A percentile compares a stretch with the other conserved stretches of the same genome.
phyloP scores from a whole-genome alignment of 2,888 invertebrate species.

The Andrena trimmerana region DNA sequence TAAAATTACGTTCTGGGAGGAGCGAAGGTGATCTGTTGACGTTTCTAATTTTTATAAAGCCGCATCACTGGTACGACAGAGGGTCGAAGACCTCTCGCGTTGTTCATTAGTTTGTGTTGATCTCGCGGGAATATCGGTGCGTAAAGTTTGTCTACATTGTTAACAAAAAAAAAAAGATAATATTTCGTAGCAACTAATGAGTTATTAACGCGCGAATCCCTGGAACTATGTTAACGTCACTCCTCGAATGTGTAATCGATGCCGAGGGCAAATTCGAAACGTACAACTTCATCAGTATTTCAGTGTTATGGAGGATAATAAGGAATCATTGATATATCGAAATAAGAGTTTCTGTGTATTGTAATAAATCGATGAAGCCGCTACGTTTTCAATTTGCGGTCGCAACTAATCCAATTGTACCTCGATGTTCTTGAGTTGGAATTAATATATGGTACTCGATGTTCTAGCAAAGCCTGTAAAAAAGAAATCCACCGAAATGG shows the following conservation, averaged over 20 bases:
- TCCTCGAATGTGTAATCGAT: conserved; percentile 5
- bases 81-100: neutral
- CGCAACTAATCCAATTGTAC: conserved; percentile 5
- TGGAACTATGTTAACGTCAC: conserved; percentile 1
- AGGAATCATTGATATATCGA: neutral
- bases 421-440: conserved; percentile 1
- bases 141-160: neutral
- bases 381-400: conserved; percentile 27
- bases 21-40: conserved; percentile 63
- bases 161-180: neutral
- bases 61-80: conserved; percentile 52
- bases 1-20: conserved; percentile 66
- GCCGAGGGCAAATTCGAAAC: conserved; percentile 22
- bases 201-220: neutral
- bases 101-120: neutral
- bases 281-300: neutral
- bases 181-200: conserved; percentile 4
- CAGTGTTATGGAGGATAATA: neutral
- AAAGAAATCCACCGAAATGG: neutral
- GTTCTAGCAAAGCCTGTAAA: neutral
- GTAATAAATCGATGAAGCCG: conserved; percentile 2
- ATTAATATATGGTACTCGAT: neutral
- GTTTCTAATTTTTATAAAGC: conserved; percentile 69
- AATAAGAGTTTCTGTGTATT: neutral
- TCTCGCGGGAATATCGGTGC: neutral